A percentile compares a stretch with the other conserved stretches of the same genome.
Conservation (phyloP, 2,113 vertebrate species). For the Sinocyclocheilus anshuiensis region DNA sequence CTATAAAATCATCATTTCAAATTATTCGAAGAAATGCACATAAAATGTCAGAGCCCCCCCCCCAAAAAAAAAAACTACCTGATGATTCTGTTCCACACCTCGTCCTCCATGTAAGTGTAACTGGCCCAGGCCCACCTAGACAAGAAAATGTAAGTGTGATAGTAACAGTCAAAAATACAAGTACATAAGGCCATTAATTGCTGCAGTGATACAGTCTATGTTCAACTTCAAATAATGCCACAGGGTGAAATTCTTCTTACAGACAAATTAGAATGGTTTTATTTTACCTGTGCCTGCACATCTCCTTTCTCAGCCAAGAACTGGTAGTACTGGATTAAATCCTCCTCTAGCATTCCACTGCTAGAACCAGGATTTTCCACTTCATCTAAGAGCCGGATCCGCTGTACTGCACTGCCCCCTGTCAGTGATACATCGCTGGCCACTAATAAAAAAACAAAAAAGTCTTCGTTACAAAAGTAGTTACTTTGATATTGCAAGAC, state of each 20-base stretch:
- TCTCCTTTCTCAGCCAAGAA: constrained; percentile 98
- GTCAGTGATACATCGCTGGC: constrained; percentile 95
- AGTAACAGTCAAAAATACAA: neutral
- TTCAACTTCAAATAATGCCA: neutral
- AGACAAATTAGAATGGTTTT: neutral
- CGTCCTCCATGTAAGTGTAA: constrained; percentile 95
- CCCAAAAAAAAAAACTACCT: constrained; percentile 75
- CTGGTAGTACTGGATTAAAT: constrained; percentile 98
- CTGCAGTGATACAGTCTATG: neutral
- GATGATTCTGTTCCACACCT: constrained; percentile 96
- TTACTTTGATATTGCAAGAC: neutral
- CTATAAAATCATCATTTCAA: neutral
- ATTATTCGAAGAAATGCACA: neutral
- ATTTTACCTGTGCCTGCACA: constrained; percentile 94
- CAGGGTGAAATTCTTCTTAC: neutral
- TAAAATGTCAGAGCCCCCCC: neutral
- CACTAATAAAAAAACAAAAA: constrained; percentile 72
- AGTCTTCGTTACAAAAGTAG: neutral
- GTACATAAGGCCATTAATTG: neutral
- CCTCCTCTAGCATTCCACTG: constrained; percentile 97
- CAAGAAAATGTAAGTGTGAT: neutral
- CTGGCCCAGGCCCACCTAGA: constrained; percentile 93
- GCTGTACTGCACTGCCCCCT: constrained; percentile 93
- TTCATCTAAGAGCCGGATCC: constrained; percentile 92
- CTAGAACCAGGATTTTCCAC: constrained; percentile 93